Evolutionary conservation across 1,140 invertebrate species (phyloP).

Genomic region (Gryon sp.): DNA sequence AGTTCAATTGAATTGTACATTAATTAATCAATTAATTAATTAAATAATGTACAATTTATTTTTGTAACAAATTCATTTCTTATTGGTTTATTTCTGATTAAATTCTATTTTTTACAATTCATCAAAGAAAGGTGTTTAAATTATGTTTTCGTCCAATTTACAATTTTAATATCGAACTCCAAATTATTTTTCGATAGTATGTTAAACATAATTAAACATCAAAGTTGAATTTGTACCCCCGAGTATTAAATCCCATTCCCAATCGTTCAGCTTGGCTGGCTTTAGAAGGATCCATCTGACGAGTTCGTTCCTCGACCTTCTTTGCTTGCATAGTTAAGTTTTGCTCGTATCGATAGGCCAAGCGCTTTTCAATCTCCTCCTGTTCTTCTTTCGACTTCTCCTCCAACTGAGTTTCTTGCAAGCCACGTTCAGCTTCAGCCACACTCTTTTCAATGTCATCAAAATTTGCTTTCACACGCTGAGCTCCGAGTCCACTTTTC

Average conservation of each 20-base stretch:
- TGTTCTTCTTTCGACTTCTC: slow-evolving; percentile 81
- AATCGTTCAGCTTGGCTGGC: slow-evolving; percentile 94
- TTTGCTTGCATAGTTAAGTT: slow-evolving; percentile 89
- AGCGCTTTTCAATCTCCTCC: slow-evolving; percentile 85
- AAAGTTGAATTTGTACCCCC: slow-evolving; percentile 81
- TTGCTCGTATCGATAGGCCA: slow-evolving; percentile 88
- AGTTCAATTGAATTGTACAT: too few species aligned
- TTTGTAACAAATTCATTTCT: slow-evolving; percentile 7
- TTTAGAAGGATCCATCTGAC: slow-evolving; percentile 90
- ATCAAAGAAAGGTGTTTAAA: too few species aligned
- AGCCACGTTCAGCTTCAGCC: slow-evolving; percentile 87
- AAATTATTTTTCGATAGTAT: too few species aligned
- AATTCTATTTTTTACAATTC: too few species aligned
- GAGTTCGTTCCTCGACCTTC: slow-evolving; percentile 88
- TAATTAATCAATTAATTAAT: too few species aligned
- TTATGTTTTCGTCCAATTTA: too few species aligned
- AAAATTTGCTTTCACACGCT: slow-evolving; percentile 96
- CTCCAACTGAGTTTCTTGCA: slow-evolving; percentile 81
- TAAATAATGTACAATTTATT: slow-evolving; percentile 18
- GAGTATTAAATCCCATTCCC: slow-evolving; percentile 92
- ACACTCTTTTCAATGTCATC: slow-evolving; percentile 96
- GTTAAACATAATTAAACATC: too few species aligned
- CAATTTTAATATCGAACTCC: too few species aligned
- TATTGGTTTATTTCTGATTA: too few species aligned
- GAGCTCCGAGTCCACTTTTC: slow-evolving; percentile 96